Base-by-base conservation (phyloP, 2,113 vertebrate genomes). In the Irena cyanogastra region DNA sequence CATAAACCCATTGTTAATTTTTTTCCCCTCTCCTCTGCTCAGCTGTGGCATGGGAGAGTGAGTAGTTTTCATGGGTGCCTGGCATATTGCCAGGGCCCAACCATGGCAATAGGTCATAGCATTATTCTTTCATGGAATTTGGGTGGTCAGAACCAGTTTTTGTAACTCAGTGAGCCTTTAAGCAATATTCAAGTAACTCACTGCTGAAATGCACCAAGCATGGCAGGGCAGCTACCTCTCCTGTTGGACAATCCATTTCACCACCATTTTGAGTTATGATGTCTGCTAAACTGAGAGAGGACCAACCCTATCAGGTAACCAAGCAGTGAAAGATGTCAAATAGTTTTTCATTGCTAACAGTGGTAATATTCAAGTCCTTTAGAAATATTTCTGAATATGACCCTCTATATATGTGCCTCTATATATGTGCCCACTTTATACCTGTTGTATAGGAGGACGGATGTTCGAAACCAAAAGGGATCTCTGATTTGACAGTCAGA, bases 371-470 rank as follows among this genome's bases (percentile, higher is more conserved):
- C 28, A 85, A 59, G 15, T 2, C 10, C 17, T 50, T 59, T 13
- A 70, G 33, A 74, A 80, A 63, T 54, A 59, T 71, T 60, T 69
- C 54, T 28, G 20, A 68, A 12, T 33, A 35, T 28, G 11, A 70
- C 1, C 3, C 4, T 68, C 20, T 27, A 27, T 13, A 33, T 17
- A 44, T 13, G 0, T 15, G 27, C 4, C 7, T 61, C 20, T 27
- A 27, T 13, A 33, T 17, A 44, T 13, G 0, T 15, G 27, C 4
- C 7, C 57, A 20, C 27, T 83, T 80, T 44, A 23, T 2, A 1
- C 13, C 8, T 74, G 16, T n/a, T 61, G 26, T 14, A 49, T 4
- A 56, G 14, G 20, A 57, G 20, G 11, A 16, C 28, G 10, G 9
- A 14, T 77, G 10, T 22, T 66, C 33, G 61, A 76, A 82, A 75